Conservation (phyloP, 2,797 vertebrate genomes). For the Molossus molossus region DNA sequence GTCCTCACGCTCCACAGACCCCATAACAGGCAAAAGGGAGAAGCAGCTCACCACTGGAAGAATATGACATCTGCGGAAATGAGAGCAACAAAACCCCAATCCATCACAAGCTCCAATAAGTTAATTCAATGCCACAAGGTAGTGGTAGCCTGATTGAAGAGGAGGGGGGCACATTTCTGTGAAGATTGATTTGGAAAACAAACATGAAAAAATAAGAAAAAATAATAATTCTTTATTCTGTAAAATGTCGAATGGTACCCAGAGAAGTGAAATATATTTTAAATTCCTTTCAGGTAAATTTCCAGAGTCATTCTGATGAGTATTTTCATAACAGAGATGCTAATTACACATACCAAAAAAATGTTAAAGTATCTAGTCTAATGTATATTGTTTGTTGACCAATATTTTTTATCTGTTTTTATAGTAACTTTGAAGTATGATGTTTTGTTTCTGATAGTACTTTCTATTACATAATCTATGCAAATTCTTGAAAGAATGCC, state of each 20-base stretch:
- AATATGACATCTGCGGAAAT: not conserved
- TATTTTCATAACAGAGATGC: not conserved
- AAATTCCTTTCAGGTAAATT: not conserved
- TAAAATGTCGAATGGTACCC: not conserved
- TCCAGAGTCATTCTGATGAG: not conserved
- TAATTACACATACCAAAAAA: not conserved
- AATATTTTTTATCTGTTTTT: conserved; percentile 30
- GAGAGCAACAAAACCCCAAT: not conserved
- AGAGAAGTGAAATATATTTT: not conserved
- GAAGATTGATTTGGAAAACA: not conserved
- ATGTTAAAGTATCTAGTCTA: not conserved
- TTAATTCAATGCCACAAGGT: not conserved
- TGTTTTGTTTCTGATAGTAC: not conserved
- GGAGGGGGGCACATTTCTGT: not conserved
- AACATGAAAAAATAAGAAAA: not conserved
- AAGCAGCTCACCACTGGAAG: not conserved
- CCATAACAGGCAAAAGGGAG: not conserved
- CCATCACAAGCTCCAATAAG: not conserved
- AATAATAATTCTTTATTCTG: not conserved
- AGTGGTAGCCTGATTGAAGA: not conserved
- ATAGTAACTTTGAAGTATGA: not conserved
- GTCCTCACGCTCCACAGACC: not conserved
- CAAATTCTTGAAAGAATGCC: not conserved
- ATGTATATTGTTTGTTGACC: not conserved
- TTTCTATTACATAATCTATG: not conserved